A percentile compares a stretch with the other conserved stretches of the same genome.
These are phyloP conservation scores for Carcharodon carcharias DNA, from an alignment of 2,797 vertebrate genomes.

Conservation along the genomic window DNA sequence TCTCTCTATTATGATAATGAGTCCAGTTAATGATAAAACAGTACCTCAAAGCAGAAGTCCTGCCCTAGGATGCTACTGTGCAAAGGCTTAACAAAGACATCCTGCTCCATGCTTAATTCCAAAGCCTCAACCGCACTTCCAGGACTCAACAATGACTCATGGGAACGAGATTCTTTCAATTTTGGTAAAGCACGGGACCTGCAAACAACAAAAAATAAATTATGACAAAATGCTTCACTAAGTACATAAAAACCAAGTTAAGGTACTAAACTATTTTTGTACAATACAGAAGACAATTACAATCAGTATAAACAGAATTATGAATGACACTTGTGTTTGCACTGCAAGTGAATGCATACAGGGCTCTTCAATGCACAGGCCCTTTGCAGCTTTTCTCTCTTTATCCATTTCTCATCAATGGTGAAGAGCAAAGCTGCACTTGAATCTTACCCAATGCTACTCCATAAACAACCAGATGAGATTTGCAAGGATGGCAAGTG, in stretches of 20 bases:
- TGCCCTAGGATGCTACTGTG: slow-evolving; percentile 91
- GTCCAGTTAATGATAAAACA: neutral
- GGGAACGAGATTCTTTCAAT: slow-evolving; percentile 82
- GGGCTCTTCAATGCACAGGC: neutral
- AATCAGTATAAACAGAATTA: neutral
- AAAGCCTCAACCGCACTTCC: slow-evolving; percentile 76
- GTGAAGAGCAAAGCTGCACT: neutral
- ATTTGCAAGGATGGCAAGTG: neutral
- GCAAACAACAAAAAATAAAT: slow-evolving; percentile 23
- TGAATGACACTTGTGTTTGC: neutral
- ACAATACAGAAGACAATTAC: neutral
- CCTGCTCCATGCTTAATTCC: slow-evolving; percentile 79
- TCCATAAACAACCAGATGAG: neutral
- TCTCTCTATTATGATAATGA: neutral
- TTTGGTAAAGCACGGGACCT: slow-evolving; percentile 79
- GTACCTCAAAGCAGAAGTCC: slow-evolving; percentile 97
- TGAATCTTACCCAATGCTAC: neutral
- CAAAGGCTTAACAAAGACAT: slow-evolving; percentile 79
- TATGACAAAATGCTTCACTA: neutral
- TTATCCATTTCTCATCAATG: neutral
- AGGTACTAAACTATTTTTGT: neutral
- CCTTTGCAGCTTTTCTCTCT: neutral
- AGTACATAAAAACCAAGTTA: neutral
- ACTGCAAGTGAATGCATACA: neutral
- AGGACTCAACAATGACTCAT: slow-evolving; percentile 83